phyloP scores from a whole-genome alignment of 2,113 vertebrate species.

The Eolophus roseicapilla region DNA sequence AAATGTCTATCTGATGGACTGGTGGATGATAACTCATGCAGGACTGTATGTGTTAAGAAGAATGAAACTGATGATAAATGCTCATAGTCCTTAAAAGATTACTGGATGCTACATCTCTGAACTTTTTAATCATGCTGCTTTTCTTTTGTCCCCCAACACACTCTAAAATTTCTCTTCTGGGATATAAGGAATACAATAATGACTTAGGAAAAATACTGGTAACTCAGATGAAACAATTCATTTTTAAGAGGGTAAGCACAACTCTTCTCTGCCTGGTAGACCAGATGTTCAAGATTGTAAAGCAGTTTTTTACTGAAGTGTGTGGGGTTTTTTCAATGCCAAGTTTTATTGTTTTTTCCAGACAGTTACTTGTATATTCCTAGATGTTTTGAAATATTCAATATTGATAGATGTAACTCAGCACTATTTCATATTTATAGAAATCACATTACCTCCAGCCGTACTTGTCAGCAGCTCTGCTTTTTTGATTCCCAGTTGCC shows the following conservation, averaged over 20 bases:
- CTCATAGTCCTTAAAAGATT: neutral
- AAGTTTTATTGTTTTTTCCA: neutral
- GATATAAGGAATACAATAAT: neutral
- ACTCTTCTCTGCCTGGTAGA: neutral
- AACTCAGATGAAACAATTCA: neutral
- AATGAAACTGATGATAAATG: neutral
- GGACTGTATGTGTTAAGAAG: neutral
- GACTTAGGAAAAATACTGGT: neutral
- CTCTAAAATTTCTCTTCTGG: neutral
- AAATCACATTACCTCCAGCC: conserved; percentile 49
- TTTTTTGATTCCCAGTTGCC: conserved; percentile 62
- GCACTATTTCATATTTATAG: conserved; percentile 64
- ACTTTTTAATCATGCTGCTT: neutral
- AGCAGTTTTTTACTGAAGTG: conserved; percentile 1
- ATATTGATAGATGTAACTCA: conserved; percentile 61
- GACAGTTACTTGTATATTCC: neutral
- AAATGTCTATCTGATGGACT: neutral
- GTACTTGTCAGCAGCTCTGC: conserved; percentile 65
- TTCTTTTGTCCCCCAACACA: neutral
- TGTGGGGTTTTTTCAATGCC: neutral
- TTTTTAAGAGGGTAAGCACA: neutral
- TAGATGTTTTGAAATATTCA: conserved; percentile 62
- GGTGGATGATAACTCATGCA: neutral
- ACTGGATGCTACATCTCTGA: neutral
- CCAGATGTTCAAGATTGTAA: neutral